Conservation (phyloP, 2,797 vertebrate genomes). For the Kryptopterus vitreolus region DNA sequence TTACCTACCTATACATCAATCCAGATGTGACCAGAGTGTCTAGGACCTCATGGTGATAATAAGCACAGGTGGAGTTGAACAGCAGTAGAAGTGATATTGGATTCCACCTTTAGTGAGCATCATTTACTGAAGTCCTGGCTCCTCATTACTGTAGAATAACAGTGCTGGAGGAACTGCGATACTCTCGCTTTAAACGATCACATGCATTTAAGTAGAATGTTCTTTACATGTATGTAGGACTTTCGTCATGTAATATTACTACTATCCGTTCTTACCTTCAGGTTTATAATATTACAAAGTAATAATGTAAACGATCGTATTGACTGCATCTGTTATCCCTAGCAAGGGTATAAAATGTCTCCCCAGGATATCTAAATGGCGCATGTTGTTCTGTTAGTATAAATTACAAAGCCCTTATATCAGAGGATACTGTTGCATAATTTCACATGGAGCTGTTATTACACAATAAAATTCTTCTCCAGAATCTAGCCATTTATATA, state of each 20-base stretch:
- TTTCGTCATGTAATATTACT: not conserved
- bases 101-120: constrained; percentile 64
- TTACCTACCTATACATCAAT: constrained; percentile 28
- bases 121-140: constrained; percentile 56
- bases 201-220: constrained; percentile 8
- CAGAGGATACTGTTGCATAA: not conserved
- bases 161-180: constrained; percentile 8
- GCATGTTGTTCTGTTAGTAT: not conserved
- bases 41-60: constrained; percentile 25
- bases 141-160: constrained; percentile 17
- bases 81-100: constrained; percentile 67
- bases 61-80: constrained; percentile 62
- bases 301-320: not conserved
- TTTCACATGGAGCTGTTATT: not conserved
- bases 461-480: not conserved
- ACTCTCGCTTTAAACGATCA: not conserved
- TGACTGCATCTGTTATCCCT: not conserved
- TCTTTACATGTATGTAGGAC: not conserved
- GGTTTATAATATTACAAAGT: not conserved
- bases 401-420: not conserved
- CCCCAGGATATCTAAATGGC: not conserved
- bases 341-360: not conserved
- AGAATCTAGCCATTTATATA: not conserved
- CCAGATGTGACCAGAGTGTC: constrained; percentile 19
- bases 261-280: not conserved